Percentiles rank a stretch among this genome's conserved stretches.
These are phyloP conservation scores for Drosophila anomalata DNA, from an alignment of 2,888 invertebrate species.

Conservation along the genomic window DNA sequence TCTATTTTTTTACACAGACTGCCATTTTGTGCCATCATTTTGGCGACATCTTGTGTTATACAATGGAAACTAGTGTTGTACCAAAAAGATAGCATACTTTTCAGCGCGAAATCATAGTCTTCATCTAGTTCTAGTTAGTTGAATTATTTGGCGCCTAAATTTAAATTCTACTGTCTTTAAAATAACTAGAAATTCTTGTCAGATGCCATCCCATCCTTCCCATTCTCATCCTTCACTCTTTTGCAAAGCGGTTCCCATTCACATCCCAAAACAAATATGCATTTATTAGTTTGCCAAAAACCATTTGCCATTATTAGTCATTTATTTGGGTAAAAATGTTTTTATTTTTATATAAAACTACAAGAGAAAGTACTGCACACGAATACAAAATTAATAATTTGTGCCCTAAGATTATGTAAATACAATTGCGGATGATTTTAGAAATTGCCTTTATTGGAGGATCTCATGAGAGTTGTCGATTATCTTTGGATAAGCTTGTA, in stretches of 20 bases:
- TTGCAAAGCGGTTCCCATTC: background rate
- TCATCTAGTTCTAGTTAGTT: background rate
- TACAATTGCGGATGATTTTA: conserved; percentile 41
- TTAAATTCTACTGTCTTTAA: background rate
- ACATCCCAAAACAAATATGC: conserved; percentile 18
- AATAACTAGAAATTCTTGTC: background rate
- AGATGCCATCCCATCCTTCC: background rate
- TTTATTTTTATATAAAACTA: conserved; percentile 50
- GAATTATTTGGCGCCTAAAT: background rate
- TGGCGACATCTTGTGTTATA: background rate
- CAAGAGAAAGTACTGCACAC: conserved; percentile 61
- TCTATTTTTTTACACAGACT: background rate
- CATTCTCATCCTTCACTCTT: background rate
- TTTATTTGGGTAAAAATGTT: conserved; percentile 41
- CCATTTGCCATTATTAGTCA: conserved; percentile 41
- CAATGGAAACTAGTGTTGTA: background rate
- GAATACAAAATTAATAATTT: conserved; percentile 55
- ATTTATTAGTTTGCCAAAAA: conserved; percentile 38
- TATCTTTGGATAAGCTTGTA: conserved; percentile 53
- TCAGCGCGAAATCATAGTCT: background rate
- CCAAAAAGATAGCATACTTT: background rate
- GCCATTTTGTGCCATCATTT: background rate
- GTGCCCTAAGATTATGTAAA: conserved; percentile 42
- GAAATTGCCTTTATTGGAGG: conserved; percentile 27
- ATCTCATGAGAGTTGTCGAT: conserved; percentile 27